These are phyloP conservation scores for Apodemus sylvaticus DNA, from an alignment of 2,113 vertebrate species.

Conservation along the genomic window DNA sequence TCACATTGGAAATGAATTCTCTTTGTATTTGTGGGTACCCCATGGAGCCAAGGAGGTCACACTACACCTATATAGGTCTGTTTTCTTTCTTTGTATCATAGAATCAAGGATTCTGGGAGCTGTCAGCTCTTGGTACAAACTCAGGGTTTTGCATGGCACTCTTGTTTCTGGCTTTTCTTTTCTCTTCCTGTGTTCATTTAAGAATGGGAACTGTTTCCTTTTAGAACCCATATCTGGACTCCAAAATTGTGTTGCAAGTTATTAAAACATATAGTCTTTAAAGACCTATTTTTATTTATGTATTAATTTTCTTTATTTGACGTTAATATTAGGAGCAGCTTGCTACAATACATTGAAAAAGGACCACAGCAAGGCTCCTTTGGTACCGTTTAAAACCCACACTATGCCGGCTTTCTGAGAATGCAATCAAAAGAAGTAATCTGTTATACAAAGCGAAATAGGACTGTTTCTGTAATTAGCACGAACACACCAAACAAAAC, in stretches of 20 bases:
- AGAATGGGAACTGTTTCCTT: not conserved
- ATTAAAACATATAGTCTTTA: not conserved
- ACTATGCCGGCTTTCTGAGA: not conserved
- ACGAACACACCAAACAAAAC: slow-evolving; percentile 64
- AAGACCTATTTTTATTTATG: slow-evolving; percentile 26
- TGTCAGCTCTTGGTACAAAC: not conserved
- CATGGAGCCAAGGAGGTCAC: not conserved
- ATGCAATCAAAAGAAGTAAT: slow-evolving; percentile 47
- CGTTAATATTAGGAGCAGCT: not conserved
- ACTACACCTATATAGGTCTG: not conserved
- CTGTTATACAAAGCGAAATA: slow-evolving; percentile 68
- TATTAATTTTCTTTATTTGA: slow-evolving; percentile 55
- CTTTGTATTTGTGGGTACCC: not conserved
- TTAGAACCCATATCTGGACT: not conserved
- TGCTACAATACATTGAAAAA: not conserved
- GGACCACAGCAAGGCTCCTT: not conserved
- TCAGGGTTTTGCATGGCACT: not conserved
- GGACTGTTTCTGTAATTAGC: slow-evolving; percentile 71
- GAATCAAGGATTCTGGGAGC: not conserved
- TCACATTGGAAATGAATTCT: not conserved
- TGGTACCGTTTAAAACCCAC: not conserved
- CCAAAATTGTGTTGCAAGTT: not conserved
- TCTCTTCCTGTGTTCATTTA: not conserved
- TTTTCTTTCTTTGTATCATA: not conserved
- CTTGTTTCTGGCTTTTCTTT: not conserved